Base-by-base conservation (phyloP, 1,140 invertebrate species). In the Metopolophium dirhodum region DNA sequence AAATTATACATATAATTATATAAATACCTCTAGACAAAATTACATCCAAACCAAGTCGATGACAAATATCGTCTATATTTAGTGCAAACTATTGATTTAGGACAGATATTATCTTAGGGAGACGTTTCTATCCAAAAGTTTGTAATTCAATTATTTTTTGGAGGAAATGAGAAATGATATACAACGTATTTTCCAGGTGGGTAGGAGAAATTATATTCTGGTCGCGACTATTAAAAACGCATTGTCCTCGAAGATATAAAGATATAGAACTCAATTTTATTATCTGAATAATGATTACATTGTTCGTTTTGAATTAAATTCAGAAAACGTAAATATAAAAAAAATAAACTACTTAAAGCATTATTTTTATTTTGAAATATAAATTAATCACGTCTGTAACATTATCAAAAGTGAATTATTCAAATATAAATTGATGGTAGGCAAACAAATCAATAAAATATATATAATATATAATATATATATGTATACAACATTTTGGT, bases 141-240 rank as follows among this genome's bases (percentile, higher is more conserved):
- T 9, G 37, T 86, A 86, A 86, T 45, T 41, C 22, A 86, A 86
- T 86, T 86, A 83, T 41, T 83, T 83, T 22, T 37, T 11, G 35
- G 7, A 37, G 37, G 22, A 83, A 37, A 86, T 77, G 61, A 77
- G 30, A 77, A 77, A 6, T 77, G 30, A 77, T 77, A 77, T n/a
- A 35, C 61, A 77, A 77, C n/a, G n/a, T n/a, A 77, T 77, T 77
- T 77, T 77, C 61, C 61, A 77, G 61, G 61, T 77, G 61, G 30
- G n/a, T 18, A 14, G 61, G 14, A 77, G 30, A n/a, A 77, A n/a
- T 77, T n/a, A 77, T 86, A 86, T 30, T 45, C 4, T 3, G 37
- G 37, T 45, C 41, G 83, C 6, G 37, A 45, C 37, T 45, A 14
- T 86, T 45, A 86, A 86, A 83, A 83, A 83, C 20, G 20, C 22